A percentile compares a stretch with the other conserved stretches of the same genome.
Conservation (phyloP, 2,888 invertebrate genomes). For the Cybosia mesomella region DNA sequence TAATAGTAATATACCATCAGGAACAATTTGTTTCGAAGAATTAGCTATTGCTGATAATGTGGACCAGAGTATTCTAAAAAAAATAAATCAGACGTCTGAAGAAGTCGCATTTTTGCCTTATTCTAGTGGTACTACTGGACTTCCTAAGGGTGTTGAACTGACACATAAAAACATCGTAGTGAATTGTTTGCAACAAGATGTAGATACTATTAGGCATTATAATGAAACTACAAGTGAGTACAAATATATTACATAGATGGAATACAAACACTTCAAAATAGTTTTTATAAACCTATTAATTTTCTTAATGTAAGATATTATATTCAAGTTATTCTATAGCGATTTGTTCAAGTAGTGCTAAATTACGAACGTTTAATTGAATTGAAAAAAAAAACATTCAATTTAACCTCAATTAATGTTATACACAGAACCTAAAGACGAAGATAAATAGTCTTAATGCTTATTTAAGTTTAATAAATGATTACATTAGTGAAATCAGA, state of each 20-base stretch:
- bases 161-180: conserved; percentile 87
- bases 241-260: background rate
- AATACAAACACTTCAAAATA: no score
- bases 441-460: no score
- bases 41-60: conserved; percentile 78
- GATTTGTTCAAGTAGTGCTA: no score
- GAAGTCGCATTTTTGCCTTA: conserved; percentile 91
- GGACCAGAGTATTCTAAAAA: conserved; percentile 80
- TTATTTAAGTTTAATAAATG: no score
- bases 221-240: conserved; percentile 65
- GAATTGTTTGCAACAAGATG: conserved; percentile 76
- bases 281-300: no score
- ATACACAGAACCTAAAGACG: no score
- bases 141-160: conserved; percentile 91
- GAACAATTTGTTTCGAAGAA: conserved; percentile 88
- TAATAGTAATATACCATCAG: conserved; percentile 68
- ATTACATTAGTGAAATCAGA: no score
- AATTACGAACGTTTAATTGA: no score
- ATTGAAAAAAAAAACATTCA: no score
- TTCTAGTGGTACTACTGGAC: conserved; percentile 95
- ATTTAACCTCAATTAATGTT: no score
- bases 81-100: conserved; percentile 71
- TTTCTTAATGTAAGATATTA: background rate
- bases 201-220: conserved; percentile 55
- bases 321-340: no score